Evolutionary conservation across 2,888 invertebrate genomes (phyloP), one percentile per base, ranked within the genome.

Genomic region (Polyploca ridens): DNA sequence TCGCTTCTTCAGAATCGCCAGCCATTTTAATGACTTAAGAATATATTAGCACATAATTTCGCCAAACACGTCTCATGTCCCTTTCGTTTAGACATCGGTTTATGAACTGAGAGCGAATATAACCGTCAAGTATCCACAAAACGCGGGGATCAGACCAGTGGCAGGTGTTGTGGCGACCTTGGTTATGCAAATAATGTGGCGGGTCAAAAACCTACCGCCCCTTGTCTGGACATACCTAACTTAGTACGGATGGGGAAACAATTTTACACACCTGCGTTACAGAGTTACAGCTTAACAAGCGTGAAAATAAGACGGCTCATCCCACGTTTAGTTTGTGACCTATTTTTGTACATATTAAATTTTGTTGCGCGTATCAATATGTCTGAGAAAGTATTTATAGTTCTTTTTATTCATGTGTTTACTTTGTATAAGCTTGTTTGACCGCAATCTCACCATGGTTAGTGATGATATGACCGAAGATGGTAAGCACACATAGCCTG

Each of bases 91-190:
- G n/a, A 49, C 49, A 16, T 16, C 49, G n/a, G 5, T 49, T 66
- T 54, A 69, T 61, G 66, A 66, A 58, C 63, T 59, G 10, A 59
- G 62, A 61, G 63, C 65, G 72, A 69, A 70, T 63, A 71, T 14
- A 10, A 38, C 19, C 14, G n/a, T 63, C 38, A 64, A 61, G 16
- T 61, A 64, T 62, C 62, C 62, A 63, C 62, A 35, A 54, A 62
- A 66, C 63, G 75, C 75, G 78, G 72, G 74, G 73, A 71, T n/a
- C 54, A 54, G 19, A 19, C 71, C 71, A 61, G 65, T 72, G 78
- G 84, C 90, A 89, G 89, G 88, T 88, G 88, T 74, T 75, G 75
- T 69, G 64, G 62, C 79, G 89, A 86, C 90, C 90, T 90, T 90
- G 87, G 73, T 67, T 80, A 85, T 87, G 86, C 86, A 85, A 88